Percentiles rank a stretch among this genome's conserved stretches.
Conservation (phyloP, 2,888 invertebrate species). For the Morinoia aosen region DNA sequence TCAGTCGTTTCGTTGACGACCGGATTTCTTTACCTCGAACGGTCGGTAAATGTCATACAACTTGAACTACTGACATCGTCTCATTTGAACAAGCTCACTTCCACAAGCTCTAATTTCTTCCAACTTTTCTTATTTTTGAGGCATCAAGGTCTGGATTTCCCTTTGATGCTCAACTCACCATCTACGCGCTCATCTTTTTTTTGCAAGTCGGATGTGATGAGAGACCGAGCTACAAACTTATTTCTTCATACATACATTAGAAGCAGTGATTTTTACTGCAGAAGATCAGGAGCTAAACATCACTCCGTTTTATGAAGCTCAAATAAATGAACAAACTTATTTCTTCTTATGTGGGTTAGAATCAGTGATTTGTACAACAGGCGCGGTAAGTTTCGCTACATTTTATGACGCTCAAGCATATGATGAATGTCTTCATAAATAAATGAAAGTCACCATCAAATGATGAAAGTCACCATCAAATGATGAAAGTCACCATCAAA, state of each 20-base stretch:
- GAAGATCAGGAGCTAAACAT: background rate
- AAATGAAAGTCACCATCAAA: no score
- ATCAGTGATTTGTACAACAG: no score
- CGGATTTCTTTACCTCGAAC: background rate
- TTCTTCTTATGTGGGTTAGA: no score
- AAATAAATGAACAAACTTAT: background rate
- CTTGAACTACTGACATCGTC: background rate
- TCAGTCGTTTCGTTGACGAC: background rate
- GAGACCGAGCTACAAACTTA: background rate
- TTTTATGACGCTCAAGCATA: no score
- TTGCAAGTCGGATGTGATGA: background rate
- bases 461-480: no score
- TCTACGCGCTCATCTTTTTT: background rate
- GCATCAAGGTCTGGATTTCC: background rate
- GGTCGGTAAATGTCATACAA: background rate
- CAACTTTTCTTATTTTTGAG: background rate
- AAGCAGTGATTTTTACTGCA: background rate
- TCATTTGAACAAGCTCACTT: background rate
- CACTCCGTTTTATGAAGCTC: background rate
- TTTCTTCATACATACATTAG: background rate
- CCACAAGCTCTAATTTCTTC: background rate
- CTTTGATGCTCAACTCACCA: background rate
- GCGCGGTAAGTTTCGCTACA: no score
- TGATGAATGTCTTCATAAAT: no score
- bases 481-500: no score